Percentiles rank a stretch among this genome's conserved stretches.
phyloP scores from a whole-genome alignment of 2,797 vertebrate species.

The Trichosurus vulpecula region DNA sequence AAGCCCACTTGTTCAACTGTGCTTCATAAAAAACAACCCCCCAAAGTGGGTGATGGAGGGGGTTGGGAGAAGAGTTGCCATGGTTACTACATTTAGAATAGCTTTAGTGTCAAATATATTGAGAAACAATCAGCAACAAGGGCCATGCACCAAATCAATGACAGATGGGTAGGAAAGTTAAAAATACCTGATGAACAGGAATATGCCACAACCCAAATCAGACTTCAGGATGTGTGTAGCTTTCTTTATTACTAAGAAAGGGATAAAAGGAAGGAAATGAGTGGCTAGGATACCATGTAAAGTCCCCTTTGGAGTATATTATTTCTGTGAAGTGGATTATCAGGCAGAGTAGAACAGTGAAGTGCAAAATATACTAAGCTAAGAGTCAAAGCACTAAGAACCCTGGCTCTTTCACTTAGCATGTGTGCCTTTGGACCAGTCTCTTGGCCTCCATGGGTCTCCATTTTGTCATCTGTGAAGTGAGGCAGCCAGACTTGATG shows the following conservation, averaged over 20 bases:
- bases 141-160: conserved; percentile 69
- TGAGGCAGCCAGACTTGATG: not conserved
- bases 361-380: not conserved
- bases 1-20: conserved; percentile 60
- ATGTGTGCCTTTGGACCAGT: not conserved
- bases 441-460: not conserved
- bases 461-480: not conserved
- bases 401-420: not conserved
- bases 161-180: conserved; percentile 72
- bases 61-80: conserved; percentile 65
- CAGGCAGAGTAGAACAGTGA: not conserved
- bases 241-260: conserved; percentile 18
- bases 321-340: not conserved
- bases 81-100: conserved; percentile 74
- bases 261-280: conserved; percentile 22
- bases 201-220: conserved; percentile 45
- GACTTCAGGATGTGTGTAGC: conserved; percentile 19
- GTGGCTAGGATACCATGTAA: conserved; percentile 37
- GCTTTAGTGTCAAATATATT: conserved; percentile 74
- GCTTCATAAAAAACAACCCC: conserved; percentile 70
- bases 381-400: not conserved
- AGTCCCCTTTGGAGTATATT: not conserved
- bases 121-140: conserved; percentile 80
- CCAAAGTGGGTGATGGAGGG: not conserved
- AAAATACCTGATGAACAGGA: conserved; percentile 75